Evolutionary conservation across 92 coral and sea anemone species (phyloP).

Genomic region (Zoanthus gigantus): DNA sequence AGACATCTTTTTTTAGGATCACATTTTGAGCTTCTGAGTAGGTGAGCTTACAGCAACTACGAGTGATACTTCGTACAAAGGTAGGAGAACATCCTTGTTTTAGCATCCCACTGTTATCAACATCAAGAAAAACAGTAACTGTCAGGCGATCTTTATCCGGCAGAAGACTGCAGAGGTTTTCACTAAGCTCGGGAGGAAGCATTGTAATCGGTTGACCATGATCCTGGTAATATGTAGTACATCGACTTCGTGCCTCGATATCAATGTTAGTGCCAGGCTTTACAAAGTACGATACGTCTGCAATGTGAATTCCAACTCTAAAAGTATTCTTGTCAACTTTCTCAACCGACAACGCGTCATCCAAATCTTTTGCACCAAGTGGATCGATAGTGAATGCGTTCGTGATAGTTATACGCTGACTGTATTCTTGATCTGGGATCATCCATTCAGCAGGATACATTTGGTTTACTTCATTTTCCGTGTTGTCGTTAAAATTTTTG

Average conservation of each 20-base stretch:
- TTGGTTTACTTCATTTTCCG: conserved; percentile 37
- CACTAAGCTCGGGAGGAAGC: conserved; percentile 88
- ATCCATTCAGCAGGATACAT: conserved; percentile 59
- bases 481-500: conserved; percentile 30
- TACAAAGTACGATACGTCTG: conserved; percentile 92
- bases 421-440: conserved; percentile 70
- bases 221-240: conserved; percentile 85
- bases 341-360: conserved; percentile 88
- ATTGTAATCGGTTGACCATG: conserved; percentile 71
- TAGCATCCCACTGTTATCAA: conserved; percentile 64
- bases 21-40: conserved; percentile 81
- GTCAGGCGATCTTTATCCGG: conserved; percentile 79
- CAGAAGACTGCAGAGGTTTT: conserved; percentile 78
- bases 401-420: conserved; percentile 37
- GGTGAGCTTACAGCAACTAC: conserved; percentile 72
- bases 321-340: conserved; percentile 38
- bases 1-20: conserved; percentile 41
- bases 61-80: conserved; percentile 68
- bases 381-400: conserved; percentile 95
- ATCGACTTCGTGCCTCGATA: conserved; percentile 78
- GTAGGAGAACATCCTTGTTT: conserved; percentile 22
- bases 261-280: conserved; percentile 73
- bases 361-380: conserved; percentile 76
- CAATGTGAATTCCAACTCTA: conserved; percentile 85
- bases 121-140: conserved; percentile 66